Conservation (phyloP, 2,888 invertebrate genomes). For the Acleris holmiana region DNA sequence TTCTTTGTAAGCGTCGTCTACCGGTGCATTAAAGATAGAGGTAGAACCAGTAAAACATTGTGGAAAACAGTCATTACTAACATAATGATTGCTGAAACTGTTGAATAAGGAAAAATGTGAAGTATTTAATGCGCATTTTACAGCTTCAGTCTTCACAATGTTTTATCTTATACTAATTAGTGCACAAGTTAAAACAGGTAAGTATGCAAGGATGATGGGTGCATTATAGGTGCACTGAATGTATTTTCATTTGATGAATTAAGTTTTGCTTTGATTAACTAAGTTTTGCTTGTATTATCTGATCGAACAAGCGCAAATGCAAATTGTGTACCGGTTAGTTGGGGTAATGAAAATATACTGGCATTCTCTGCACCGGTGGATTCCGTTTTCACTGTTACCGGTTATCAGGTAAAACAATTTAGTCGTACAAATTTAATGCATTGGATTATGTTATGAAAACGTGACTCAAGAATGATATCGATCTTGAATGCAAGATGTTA, state of each 20-base stretch:
- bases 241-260: slow-evolving; percentile 33
- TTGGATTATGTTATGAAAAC: no score
- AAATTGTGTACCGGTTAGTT: slow-evolving; percentile 31
- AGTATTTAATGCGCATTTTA: no score
- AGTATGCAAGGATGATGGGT: slow-evolving; percentile 1
- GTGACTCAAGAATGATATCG: no score
- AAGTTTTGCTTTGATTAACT: slow-evolving; percentile 34
- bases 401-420: neutral
- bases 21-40: neutral
- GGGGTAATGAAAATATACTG: slow-evolving; percentile 26
- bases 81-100: no score
- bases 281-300: slow-evolving; percentile 36
- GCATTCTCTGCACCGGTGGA: slow-evolving; percentile 16
- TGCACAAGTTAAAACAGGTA: no score
- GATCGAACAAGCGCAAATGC: slow-evolving; percentile 31
- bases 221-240: slow-evolving; percentile 11
- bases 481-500: no score
- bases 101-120: no score
- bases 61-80: no score
- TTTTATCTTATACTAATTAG: no score
- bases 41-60: no score
- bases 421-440: no score
- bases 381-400: neutral
- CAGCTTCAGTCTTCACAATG: no score
- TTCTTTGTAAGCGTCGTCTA: neutral